Evolutionary conservation across 2,113 vertebrate genomes (phyloP), one percentile per base, ranked within the genome.

Genomic region (Daboia siamensis): DNA sequence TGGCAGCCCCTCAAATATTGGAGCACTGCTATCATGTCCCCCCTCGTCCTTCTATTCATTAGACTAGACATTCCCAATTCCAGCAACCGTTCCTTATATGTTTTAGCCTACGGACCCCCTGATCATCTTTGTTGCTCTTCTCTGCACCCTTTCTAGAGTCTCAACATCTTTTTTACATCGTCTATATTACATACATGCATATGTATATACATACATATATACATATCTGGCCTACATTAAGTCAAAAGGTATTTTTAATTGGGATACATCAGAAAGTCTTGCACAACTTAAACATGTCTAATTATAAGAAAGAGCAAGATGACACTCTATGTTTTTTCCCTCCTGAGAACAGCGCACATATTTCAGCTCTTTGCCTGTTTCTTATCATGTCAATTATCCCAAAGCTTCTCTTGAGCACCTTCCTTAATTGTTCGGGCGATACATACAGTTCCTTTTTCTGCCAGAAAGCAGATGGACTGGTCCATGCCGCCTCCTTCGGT

Each of bases 401-500:
- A 11, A 90, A 52, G 15, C 86, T 90, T 56, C 88, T 20, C 64
- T 61, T 94, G 69, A 84, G 86, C 93, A 13, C 61, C 52, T 93
- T 92, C 92, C 54, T 94, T 69, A 44, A 33, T 61, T 11, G 39
- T 86, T 33, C 24, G 90, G 90, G 93, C 6, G 84, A 29, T 59
- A 98, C 98, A 13, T 98, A 99, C 99, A 74, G 98, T 99, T 98
- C 98, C 99, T 96, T 97, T 97, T 95, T 99, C 99, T 95, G 99
- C 99, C 95, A 99, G 97, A 95, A 99, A 99, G 87, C 98, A 99
- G 95, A 99, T 99, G 1, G 99, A 99, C 96, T 99, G 99, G 97
- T 99, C 99, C 99, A 99, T 99, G 93, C 99, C 99, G 59, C 99
- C 99, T 92, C 99, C 99, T 97, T 99, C 98, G n/a, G 99, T 99